Conservation (phyloP, 2,888 invertebrate genomes). For the Sinohyriopsis cumingii region DNA sequence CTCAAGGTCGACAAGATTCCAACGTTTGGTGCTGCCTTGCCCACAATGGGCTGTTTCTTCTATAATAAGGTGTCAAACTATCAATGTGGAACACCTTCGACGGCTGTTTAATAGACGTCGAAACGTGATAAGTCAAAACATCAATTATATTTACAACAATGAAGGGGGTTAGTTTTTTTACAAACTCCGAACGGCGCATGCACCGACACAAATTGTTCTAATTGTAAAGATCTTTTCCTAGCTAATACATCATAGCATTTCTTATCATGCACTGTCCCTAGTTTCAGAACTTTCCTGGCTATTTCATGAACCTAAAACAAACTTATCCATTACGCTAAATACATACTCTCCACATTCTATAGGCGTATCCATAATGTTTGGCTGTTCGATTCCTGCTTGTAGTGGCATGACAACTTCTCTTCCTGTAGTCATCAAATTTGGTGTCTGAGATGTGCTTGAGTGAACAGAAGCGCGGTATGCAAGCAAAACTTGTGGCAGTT, state of each 20-base stretch:
- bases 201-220: conserved; percentile 5
- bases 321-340: not conserved
- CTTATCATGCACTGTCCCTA: conserved; percentile 5
- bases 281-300: conserved; percentile 11
- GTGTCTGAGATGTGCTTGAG: conserved; percentile 22
- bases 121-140: too few species aligned
- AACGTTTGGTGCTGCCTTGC: too few species aligned
- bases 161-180: not conserved
- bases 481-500: too few species aligned
- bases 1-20: too few species aligned
- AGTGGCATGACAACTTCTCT: conserved; percentile 25
- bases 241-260: conserved; percentile 8
- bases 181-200: conserved; percentile 6
- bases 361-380: not conserved
- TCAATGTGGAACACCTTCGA: too few species aligned
- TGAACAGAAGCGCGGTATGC: conserved; percentile 16
- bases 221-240: not conserved
- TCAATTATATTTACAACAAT: too few species aligned
- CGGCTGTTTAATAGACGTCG: too few species aligned
- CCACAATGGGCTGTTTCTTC: too few species aligned
- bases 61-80: too few species aligned
- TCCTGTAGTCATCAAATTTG: conserved; percentile 12
- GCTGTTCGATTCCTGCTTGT: conserved; percentile 5
- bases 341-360: not conserved
- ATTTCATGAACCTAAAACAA: conserved; percentile 4